phyloP scores from a whole-genome alignment of 1,140 invertebrate genomes.

The Bombus impatiens region DNA sequence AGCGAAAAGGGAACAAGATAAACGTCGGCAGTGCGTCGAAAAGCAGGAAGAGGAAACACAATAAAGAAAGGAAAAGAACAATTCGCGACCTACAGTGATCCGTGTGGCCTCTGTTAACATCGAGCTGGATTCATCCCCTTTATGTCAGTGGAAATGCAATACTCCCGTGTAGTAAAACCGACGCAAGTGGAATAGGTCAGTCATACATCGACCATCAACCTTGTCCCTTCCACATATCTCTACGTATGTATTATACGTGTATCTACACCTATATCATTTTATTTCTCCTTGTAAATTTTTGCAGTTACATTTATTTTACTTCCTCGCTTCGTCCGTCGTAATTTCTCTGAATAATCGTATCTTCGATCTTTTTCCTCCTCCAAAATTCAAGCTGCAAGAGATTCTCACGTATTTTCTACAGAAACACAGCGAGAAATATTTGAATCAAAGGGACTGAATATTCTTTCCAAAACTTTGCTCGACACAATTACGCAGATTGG shows the following conservation, averaged over 20 bases:
- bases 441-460: neutral
- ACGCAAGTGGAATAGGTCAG: constrained; percentile 25
- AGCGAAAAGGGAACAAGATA: neutral
- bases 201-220: constrained; percentile 1
- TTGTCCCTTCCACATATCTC: neutral
- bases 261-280: neutral
- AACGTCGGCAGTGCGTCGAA: neutral
- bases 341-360: no score
- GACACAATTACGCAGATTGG: constrained; percentile 28
- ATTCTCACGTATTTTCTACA: neutral
- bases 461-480: neutral
- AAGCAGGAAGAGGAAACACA: neutral
- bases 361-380: no score
- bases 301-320: neutral
- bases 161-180: neutral
- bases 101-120: neutral
- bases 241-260: neutral
- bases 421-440: neutral
- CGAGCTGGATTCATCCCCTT: neutral
- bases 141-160: neutral
- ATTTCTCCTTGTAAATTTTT: neutral
- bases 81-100: constrained; percentile 8
- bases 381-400: no score
- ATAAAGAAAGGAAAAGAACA: constrained; percentile 5
- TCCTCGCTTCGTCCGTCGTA: no score